Conservation (phyloP, 2,888 invertebrate species). For the Seira sanloemensis region DNA sequence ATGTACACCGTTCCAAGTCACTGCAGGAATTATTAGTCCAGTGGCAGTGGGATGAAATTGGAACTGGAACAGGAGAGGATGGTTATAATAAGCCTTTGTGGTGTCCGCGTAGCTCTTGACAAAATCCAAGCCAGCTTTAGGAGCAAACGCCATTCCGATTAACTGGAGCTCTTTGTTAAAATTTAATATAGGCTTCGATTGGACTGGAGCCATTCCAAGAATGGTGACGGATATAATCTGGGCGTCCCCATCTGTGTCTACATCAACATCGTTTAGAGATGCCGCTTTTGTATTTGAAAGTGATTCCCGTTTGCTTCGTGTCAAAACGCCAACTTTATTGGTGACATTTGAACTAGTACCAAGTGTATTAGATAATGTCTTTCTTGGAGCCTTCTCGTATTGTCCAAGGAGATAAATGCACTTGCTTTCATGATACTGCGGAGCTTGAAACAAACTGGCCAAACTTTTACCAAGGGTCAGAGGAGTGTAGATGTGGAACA, state of each 20-base stretch:
- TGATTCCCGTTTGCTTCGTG: neutral
- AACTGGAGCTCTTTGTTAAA: no score
- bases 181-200: no score
- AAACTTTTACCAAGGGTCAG: neutral
- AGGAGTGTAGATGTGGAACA: neutral
- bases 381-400: neutral
- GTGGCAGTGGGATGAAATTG: neutral
- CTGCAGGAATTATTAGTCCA: neutral
- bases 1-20: neutral
- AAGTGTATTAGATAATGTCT: neutral
- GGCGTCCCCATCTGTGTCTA: no score
- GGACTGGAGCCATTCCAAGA: no score
- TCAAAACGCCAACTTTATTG: neutral
- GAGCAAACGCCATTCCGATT: no score
- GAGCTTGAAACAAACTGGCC: neutral
- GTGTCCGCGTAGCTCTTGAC: no score
- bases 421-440: neutral
- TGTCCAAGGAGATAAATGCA: neutral
- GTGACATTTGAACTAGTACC: neutral
- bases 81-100: no score
- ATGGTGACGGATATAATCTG: no score
- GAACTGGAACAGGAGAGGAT: neutral
- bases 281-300: no score
- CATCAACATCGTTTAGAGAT: no score
- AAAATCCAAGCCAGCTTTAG: no score